phyloP scores from a whole-genome alignment of 1,140 invertebrate species.

The Leptestheria dahalacensis region DNA sequence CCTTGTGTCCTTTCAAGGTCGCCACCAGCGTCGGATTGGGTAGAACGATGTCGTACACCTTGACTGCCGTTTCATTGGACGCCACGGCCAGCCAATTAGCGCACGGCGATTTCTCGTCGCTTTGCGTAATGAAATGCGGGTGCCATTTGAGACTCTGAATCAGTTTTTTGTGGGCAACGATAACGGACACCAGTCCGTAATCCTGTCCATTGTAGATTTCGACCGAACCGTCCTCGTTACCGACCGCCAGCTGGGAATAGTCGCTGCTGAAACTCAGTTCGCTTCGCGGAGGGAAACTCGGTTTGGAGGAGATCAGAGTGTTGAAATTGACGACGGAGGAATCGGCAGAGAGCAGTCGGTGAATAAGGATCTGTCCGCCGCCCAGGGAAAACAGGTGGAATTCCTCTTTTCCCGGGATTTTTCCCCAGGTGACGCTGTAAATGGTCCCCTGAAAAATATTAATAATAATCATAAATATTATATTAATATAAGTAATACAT shows the following conservation, averaged over 20 bases:
- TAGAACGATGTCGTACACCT: conserved; percentile 27
- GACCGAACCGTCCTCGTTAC: conserved; percentile 19
- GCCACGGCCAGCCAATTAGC: conserved; percentile 46
- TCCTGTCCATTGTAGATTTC: conserved; percentile 19
- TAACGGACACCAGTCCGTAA: conserved; percentile 24
- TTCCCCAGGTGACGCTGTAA: conserved; percentile 2
- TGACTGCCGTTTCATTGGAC: conserved; percentile 35
- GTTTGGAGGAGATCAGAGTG: not conserved
- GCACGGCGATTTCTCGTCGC: conserved; percentile 36
- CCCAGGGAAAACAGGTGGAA: not conserved
- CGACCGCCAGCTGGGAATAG: conserved; percentile 4
- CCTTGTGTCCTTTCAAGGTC: conserved; percentile 39
- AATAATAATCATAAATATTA: not conserved
- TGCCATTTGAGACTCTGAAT: conserved; percentile 52
- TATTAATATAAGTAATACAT: too few relatives aligned
- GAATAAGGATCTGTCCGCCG: not conserved
- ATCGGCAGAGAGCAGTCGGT: not conserved
- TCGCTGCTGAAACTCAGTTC: not conserved
- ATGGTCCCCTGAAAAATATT: conserved; percentile 1
- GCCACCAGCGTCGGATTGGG: conserved; percentile 23
- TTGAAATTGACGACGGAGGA: not conserved
- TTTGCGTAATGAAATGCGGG: conserved; percentile 42
- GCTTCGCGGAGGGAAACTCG: not conserved
- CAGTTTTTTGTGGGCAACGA: conserved; percentile 37
- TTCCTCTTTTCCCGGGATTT: not conserved